A percentile compares a stretch with the other conserved stretches of the same genome.
Evolutionary conservation across 2,797 vertebrate species (phyloP).

Genomic region (Todus mexicanus): DNA sequence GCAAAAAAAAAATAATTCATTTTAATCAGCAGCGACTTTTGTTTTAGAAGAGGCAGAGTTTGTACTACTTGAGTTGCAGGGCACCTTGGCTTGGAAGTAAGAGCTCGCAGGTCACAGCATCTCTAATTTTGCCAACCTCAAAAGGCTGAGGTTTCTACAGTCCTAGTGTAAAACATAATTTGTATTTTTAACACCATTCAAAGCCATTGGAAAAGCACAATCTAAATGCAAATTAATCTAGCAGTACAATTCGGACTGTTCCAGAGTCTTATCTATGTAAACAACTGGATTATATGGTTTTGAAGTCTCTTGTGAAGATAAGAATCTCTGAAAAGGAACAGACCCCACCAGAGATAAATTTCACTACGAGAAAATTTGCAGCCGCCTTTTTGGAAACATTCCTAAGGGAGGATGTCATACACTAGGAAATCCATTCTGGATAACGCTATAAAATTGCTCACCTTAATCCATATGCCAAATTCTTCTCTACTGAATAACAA

Average conservation of each 20-base stretch:
- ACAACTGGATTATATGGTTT: background rate
- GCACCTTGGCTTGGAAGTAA: background rate
- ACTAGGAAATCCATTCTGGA: slow-evolving; percentile 63
- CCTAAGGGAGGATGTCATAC: slow-evolving; percentile 51
- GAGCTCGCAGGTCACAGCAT: background rate
- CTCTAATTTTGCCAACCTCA: background rate
- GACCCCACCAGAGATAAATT: background rate
- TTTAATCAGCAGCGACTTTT: background rate
- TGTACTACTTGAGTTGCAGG: background rate
- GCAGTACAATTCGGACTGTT: background rate
- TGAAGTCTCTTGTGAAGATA: slow-evolving; percentile 1
- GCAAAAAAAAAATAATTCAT: background rate
- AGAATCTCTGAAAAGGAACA: slow-evolving; percentile 30
- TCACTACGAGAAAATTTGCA: slow-evolving; percentile 12
- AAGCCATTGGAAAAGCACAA: background rate
- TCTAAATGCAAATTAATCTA: slow-evolving; percentile 11
- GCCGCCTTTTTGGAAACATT: slow-evolving; percentile 53
- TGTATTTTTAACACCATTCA: background rate
- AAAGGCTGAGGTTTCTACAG: background rate
- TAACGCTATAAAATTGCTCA: slow-evolving; percentile 57
- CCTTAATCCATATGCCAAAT: slow-evolving; percentile 64
- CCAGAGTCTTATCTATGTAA: background rate
- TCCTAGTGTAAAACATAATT: background rate
- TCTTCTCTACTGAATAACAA: slow-evolving; percentile 58
- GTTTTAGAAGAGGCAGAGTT: background rate